Evolutionary conservation across 2,888 invertebrate species (phyloP).

Genomic region (Agonopterix subpropinquella): DNA sequence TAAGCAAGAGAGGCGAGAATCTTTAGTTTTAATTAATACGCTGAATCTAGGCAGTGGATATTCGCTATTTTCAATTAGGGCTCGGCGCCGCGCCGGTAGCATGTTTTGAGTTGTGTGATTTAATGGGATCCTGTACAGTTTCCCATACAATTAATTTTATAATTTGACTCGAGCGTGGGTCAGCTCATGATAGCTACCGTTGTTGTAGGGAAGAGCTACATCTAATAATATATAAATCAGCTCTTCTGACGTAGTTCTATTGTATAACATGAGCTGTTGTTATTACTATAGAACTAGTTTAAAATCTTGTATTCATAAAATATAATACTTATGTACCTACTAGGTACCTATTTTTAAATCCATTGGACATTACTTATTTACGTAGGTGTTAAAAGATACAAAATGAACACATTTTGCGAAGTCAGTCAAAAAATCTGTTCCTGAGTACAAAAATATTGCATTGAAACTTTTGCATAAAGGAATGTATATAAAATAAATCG

Average conservation of each 20-base stretch:
- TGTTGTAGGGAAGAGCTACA: too few species aligned
- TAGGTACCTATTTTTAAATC: neutral
- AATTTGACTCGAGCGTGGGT: constrained; percentile 35
- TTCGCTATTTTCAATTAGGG: constrained; percentile 67
- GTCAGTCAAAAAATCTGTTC: neutral
- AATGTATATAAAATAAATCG: constrained; percentile 1
- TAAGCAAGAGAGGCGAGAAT: constrained; percentile 61
- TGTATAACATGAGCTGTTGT: neutral
- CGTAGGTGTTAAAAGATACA: neutral
- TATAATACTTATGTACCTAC: neutral
- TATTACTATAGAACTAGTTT: neutral
- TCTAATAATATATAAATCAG: too few species aligned
- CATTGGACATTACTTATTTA: neutral
- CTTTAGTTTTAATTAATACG: constrained; percentile 70
- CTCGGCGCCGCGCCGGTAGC: constrained; percentile 60
- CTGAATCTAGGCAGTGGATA: constrained; percentile 52
- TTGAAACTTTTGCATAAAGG: constrained; percentile 7
- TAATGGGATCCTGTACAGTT: constrained; percentile 49
- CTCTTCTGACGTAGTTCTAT: too few species aligned
- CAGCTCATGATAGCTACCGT: constrained; percentile 17
- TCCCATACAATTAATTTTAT: constrained; percentile 49
- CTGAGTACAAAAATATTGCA: neutral
- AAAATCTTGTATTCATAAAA: neutral
- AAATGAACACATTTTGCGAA: neutral
- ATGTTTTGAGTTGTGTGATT: constrained; percentile 61